Evolutionary conservation across 1,140 invertebrate species (phyloP), one percentile per base, ranked within the genome.

Genomic region (Drosophila saltans): DNA sequence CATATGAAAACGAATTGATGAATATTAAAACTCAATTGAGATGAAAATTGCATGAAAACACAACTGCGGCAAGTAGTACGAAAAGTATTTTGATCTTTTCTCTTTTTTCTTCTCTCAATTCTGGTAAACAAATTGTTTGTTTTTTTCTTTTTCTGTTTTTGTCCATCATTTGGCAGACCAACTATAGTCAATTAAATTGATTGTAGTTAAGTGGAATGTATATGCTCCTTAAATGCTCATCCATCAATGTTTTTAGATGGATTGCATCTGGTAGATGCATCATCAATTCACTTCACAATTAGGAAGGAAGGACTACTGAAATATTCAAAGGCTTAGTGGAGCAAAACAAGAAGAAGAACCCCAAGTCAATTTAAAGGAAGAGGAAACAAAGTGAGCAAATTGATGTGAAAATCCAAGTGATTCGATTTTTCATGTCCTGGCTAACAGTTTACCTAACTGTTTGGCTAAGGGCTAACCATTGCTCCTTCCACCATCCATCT

Each of bases 381-480:
- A 9, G 21, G 61, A 56, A 70, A 57, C 43, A 76, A 72, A 79
- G 62, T 66, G 69, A 73, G 66, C 64, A 88, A 86, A 82, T 86
- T 79, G 76, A 79, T 84, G 80, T 71, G 79, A 86, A 73, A 86
- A 82, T 81, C 72, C 82, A 76, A 82, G 72, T 80, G 79, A 88
- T 86, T 88, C 80, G 64, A 88, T 86, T 88, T 77, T 82, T 72
- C 69, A 72, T 80, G 72, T 66, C 69, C 71, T 40, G 63, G 30
- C 62, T 66, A 33, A 67, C 45, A 52, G 45, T 52, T 52, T 52
- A 52, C 62, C 63, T 9, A 68, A 67, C 64, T 45, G 58, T 52
- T 63, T 16, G 58, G 36, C 71, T 24, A 55, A 65, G 24, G 39
- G 5, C 26, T 68, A 33, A n/a, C 59, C 40, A 16, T 45, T 52